Conservation (phyloP, 2,113 vertebrate genomes). For the Cettia cetti region DNA sequence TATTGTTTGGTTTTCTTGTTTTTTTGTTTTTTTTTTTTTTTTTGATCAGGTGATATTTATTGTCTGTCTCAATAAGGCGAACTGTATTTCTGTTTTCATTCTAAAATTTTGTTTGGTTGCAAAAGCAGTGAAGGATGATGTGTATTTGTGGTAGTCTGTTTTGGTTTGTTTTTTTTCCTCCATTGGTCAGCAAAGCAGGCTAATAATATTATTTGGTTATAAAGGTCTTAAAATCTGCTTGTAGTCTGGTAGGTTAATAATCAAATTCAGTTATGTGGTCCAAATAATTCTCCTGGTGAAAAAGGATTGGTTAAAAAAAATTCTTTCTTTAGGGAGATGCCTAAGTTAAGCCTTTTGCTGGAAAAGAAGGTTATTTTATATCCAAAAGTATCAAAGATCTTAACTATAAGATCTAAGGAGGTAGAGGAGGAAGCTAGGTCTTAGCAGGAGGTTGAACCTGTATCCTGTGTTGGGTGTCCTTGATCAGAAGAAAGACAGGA, state of each 20-base stretch:
- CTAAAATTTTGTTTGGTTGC: fast-evolving
- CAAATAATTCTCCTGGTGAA: neutral
- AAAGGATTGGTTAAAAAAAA: neutral
- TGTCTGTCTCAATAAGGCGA: fast-evolving
- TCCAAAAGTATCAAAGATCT: neutral
- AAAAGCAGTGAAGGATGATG: fast-evolving
- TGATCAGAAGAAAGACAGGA: neutral
- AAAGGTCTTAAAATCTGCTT: neutral
- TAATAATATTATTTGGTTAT: neutral
- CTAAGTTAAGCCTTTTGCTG: neutral
- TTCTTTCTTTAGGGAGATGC: neutral
- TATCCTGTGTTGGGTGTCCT: neutral
- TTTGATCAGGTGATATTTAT: neutral
- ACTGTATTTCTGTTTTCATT: neutral
- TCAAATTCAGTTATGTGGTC: too few relatives aligned
- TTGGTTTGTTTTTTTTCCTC: fast-evolving
- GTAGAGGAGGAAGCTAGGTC: neutral
- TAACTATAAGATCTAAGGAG: neutral
- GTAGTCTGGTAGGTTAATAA: neutral
- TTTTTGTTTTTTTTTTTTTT: too few relatives aligned
- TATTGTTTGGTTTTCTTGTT: too few relatives aligned
- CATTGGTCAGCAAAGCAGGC: neutral
- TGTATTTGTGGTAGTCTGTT: neutral
- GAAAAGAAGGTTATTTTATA: neutral
- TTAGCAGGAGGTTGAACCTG: neutral